phyloP scores from a whole-genome alignment of 2,888 invertebrate genomes.

The Allolobophora icterica region DNA sequence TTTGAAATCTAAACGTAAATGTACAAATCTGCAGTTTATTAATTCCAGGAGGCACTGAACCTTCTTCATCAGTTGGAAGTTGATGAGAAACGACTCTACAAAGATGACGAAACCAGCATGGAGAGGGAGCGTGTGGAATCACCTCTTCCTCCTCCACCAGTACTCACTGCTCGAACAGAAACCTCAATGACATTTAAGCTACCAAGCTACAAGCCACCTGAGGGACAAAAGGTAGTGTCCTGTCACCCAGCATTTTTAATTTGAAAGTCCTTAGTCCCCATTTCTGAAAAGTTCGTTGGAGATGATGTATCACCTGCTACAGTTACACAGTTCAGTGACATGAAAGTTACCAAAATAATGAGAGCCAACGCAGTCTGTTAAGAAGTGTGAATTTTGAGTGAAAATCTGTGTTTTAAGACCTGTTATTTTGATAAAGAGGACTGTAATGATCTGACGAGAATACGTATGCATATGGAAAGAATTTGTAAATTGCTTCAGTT shows the following conservation, averaged over 20 bases:
- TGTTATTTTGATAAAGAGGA: too few relatives aligned
- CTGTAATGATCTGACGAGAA: too few relatives aligned
- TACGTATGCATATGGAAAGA: too few relatives aligned
- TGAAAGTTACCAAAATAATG: too few relatives aligned
- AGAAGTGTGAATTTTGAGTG: too few relatives aligned
- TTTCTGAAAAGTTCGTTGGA: neutral
- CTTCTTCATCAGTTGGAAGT: conserved; percentile 57
- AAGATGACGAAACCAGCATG: conserved; percentile 54
- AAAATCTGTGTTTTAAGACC: too few relatives aligned
- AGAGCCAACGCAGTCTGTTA: too few relatives aligned
- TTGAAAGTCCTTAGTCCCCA: neutral
- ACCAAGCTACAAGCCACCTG: conserved; percentile 56
- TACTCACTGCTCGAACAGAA: conserved; percentile 61
- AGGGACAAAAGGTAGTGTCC: conserved; percentile 57
- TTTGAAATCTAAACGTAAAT: too few relatives aligned
- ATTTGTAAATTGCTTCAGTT: too few relatives aligned
- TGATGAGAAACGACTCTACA: conserved; percentile 58
- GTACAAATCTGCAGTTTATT: too few relatives aligned
- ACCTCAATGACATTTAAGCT: conserved; percentile 62
- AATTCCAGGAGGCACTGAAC: conserved; percentile 52
- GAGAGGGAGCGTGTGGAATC: conserved; percentile 40
- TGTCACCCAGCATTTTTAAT: neutral
- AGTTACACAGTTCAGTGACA: too few relatives aligned
- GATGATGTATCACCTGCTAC: neutral
- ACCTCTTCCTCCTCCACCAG: conserved; percentile 60